These are phyloP conservation scores for Lepidonotus clava DNA, from an alignment of 2,888 invertebrate genomes.

Conservation along the genomic window DNA sequence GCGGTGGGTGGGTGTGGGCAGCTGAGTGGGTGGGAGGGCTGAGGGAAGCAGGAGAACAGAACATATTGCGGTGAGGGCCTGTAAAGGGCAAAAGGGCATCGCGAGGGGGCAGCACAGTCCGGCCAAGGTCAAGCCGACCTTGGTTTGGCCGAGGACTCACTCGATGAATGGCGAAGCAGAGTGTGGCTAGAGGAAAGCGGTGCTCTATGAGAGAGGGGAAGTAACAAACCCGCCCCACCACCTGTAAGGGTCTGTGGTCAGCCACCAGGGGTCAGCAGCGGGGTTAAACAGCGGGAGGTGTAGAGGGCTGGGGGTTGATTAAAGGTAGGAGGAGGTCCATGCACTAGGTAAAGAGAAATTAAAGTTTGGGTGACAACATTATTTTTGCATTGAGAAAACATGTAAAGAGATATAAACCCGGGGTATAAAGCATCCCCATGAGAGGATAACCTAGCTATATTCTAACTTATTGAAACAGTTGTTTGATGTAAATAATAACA, in stretches of 20 bases:
- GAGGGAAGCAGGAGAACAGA: background rate
- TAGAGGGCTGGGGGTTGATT: too few relatives aligned
- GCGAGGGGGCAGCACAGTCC: slow-evolving; percentile 1
- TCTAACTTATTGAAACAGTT: too few relatives aligned
- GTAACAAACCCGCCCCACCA: background rate
- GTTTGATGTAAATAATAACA: too few relatives aligned
- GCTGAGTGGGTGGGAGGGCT: background rate
- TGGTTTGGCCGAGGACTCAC: slow-evolving; percentile 11
- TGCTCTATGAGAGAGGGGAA: background rate
- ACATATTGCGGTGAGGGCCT: slow-evolving; percentile 17
- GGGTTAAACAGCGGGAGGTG: too few relatives aligned
- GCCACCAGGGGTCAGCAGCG: too few relatives aligned
- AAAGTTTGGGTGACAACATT: too few relatives aligned
- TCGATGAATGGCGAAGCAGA: background rate
- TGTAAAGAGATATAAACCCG: too few relatives aligned
- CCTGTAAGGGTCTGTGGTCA: background rate
- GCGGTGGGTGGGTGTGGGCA: background rate
- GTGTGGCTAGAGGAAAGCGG: background rate
- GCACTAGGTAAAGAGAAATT: too few relatives aligned
- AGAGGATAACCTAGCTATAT: too few relatives aligned
- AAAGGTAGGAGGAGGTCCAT: too few relatives aligned
- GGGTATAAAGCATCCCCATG: too few relatives aligned
- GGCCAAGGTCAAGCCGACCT: slow-evolving; percentile 27
- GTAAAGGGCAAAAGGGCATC: slow-evolving; percentile 18
- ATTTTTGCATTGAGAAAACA: too few relatives aligned